Evolutionary conservation across 1,140 invertebrate genomes (phyloP).

Genomic region (Metaphire vulgaris): DNA sequence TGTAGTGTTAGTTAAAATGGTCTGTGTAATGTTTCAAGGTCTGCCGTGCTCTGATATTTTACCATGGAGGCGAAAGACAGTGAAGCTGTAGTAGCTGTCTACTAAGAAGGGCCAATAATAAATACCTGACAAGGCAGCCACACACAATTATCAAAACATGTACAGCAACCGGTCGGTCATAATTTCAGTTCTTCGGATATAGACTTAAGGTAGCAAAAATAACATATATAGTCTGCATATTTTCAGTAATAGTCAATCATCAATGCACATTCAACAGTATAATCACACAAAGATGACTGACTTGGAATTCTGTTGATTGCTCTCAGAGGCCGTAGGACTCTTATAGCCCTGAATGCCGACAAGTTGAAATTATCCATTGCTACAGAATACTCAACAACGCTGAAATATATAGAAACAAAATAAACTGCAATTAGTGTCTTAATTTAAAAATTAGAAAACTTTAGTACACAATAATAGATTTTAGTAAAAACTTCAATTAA

Average conservation of each 20-base stretch:
- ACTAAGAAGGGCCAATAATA: not conserved
- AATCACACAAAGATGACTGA: slow-evolving; percentile 59
- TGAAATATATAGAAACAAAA: too few species aligned
- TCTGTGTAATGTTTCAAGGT: too few species aligned
- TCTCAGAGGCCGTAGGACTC: slow-evolving; percentile 86
- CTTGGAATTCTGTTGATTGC: slow-evolving; percentile 99
- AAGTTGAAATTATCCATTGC: slow-evolving; percentile 95
- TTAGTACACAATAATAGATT: too few species aligned
- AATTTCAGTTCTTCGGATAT: not conserved
- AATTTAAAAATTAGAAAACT: too few species aligned
- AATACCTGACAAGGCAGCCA: not conserved
- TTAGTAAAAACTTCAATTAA: too few species aligned
- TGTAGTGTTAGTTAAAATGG: too few species aligned
- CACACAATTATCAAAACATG: not conserved
- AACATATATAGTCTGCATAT: not conserved
- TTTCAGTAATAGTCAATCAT: not conserved
- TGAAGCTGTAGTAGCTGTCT: not conserved
- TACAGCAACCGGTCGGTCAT: not conserved
- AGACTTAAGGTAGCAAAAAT: not conserved
- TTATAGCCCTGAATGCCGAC: slow-evolving; percentile 92
- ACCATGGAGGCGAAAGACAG: not conserved
- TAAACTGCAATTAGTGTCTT: too few species aligned
- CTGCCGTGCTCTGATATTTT: too few species aligned
- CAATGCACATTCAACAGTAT: not conserved
- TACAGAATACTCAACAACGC: slow-evolving; percentile 85